These are phyloP conservation scores for Melinaea menophilus DNA, from an alignment of 2,888 invertebrate genomes.

Conservation along the genomic window DNA sequence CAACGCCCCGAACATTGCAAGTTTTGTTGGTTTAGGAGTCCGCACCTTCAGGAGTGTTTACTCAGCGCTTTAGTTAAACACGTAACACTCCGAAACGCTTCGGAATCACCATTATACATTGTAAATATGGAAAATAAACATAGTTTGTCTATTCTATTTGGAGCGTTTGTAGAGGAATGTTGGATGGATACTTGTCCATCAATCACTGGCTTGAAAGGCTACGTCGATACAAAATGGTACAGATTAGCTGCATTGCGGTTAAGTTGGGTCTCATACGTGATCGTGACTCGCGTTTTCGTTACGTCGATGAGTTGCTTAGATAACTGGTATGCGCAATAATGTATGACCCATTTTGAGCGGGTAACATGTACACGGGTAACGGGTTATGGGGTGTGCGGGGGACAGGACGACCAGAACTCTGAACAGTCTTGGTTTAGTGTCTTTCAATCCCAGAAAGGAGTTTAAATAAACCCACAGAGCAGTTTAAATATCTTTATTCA, in stretches of 20 bases:
- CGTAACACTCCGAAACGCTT: constrained; percentile 17
- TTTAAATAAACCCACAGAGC: too few relatives aligned
- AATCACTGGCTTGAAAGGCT: too few relatives aligned
- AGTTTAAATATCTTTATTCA: too few relatives aligned
- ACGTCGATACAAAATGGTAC: too few relatives aligned
- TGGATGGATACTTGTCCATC: too few relatives aligned
- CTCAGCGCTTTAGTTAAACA: constrained; percentile 15
- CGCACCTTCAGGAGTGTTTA: constrained; percentile 24
- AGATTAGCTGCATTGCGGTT: too few relatives aligned
- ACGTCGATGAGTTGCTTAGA: constrained; percentile 27
- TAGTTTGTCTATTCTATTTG: too few relatives aligned
- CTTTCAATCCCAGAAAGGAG: too few relatives aligned
- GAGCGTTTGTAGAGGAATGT: too few relatives aligned
- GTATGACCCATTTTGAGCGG: constrained; percentile 22
- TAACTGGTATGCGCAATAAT: constrained; percentile 27
- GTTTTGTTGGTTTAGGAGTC: constrained; percentile 23
- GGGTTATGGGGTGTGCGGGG: neutral
- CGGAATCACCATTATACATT: constrained; percentile 15
- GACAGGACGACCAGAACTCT: neutral
- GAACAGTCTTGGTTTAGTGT: too few relatives aligned
- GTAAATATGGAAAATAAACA: too few relatives aligned
- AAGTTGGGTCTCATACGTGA: neutral
- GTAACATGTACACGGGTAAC: neutral
- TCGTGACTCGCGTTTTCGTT: constrained; percentile 18
- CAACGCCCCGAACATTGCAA: constrained; percentile 16